Evolutionary conservation across 2,113 vertebrate genomes (phyloP), one percentile per base, ranked within the genome.

Genomic region (Oncorhynchus clarkii): DNA sequence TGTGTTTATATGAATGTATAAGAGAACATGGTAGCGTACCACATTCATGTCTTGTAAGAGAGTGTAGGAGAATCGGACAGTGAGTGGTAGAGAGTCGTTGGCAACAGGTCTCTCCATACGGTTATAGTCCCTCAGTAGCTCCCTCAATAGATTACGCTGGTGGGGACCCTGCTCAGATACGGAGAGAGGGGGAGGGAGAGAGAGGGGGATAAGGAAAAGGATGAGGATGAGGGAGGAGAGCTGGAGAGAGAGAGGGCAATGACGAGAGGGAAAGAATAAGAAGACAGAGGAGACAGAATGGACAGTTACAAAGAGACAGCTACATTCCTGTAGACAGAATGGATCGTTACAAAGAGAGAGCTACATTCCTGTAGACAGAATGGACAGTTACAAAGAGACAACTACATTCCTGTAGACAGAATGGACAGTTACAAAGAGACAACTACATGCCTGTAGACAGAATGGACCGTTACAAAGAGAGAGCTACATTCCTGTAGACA

Each of bases 1-100:
- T 3, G 29, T 16, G 11, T 29, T 6, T 39, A 16, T 27, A 11
- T 29, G 31, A 1, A 16, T n/a, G 6, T 16, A 18, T 31, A 8
- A 51, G 49, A 16, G 16, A 54, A 54, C 49, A 54, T 54, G 67
- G 65, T 5, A 8, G 48, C 90, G 1, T 85, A 95, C 94, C 93
- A 95, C 93, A 76, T 95, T 93, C 93, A 95, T 94, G 76, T 95
- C 92, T 85, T 95, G 94, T 73, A 93, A 90, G 2, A 94, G 82
- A 24, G 89, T 94, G n/a, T 94, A 86, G 16, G 93, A 93, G 73
- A 95, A 90, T 45, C 92, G 85, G 45, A 94, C 92, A 0, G 89
- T 93, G 71, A 95, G 92, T 4, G 92, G 64, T 34, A 91, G 91
- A 1, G 94, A 93, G 76, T 95, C 94, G 2, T 95, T 94, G 77